Evolutionary conservation across 2,888 invertebrate species (phyloP).

Genomic region (Altica lythri): DNA sequence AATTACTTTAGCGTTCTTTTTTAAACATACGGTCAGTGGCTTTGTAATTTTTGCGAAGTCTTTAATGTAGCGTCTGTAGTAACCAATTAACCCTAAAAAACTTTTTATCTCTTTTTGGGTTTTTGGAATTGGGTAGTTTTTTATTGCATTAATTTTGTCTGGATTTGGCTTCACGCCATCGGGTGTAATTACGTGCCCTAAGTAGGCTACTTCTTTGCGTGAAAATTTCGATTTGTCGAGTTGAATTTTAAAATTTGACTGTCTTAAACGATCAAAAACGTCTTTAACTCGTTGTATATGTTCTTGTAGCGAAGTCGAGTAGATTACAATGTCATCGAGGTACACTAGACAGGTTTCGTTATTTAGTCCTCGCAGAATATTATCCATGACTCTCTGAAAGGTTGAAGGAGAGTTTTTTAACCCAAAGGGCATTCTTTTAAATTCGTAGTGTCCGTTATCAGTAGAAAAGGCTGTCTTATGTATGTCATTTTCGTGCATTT

Average conservation of each 20-base stretch:
- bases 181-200: conserved; percentile 30
- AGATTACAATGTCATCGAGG: conserved; percentile 48
- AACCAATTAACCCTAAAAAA: conserved; percentile 34
- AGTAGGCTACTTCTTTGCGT: conserved; percentile 29
- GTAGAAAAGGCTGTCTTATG: conserved; percentile 42
- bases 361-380: conserved; percentile 36
- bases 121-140: conserved; percentile 35
- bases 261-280: conserved; percentile 38
- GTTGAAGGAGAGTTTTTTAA: conserved; percentile 41
- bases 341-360: conserved; percentile 40
- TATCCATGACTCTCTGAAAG: conserved; percentile 44
- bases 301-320: conserved; percentile 41
- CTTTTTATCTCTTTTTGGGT: conserved; percentile 35
- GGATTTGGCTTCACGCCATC: conserved; percentile 34
- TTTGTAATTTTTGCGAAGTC: conserved; percentile 36
- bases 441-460: conserved; percentile 42
- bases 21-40: conserved; percentile 31
- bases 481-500: conserved; percentile 36
- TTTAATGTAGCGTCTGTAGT: conserved; percentile 34
- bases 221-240: conserved; percentile 30
- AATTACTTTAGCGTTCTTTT: conserved; percentile 29
- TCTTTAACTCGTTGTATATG: conserved; percentile 35
- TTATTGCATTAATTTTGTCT: conserved; percentile 31
- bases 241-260: conserved; percentile 33
- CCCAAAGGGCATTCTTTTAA: conserved; percentile 43